Base-by-base conservation (phyloP, 30 jellyfish, hydroid and myxozoan genomes). In the Nemopilema nomurai region DNA sequence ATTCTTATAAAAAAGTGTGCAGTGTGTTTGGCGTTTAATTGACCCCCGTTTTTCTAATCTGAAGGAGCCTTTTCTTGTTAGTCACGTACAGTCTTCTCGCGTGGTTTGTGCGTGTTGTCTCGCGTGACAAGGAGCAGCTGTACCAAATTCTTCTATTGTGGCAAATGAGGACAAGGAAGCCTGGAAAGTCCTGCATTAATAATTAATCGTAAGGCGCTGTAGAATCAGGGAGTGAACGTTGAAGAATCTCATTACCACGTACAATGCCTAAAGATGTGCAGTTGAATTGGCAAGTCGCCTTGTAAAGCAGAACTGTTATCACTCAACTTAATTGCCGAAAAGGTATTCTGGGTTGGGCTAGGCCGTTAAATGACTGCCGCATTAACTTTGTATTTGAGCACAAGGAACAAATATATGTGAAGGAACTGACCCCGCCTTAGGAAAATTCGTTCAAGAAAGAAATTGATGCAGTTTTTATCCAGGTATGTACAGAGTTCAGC, bases 61-160 rank as follows among this genome's bases (percentile, higher is more conserved):
- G n/a, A n/a, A n/a, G n/a, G n/a, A n/a, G n/a, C n/a, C n/a, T n/a
- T n/a, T n/a, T n/a, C n/a, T n/a, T n/a, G n/a, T n/a, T n/a, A n/a
- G n/a, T n/a, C n/a, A n/a, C n/a, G 7, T 26, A 8, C 76, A 20
- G 21, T 32, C 0, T 19, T 9, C n/a, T 23, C n/a, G 51, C 76
- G 18, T 67, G 76, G 20, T 67, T 29, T 67, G 76, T 22, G 57
- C 57, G 57, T 41, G 9, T n/a, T n/a, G n/a, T 62, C 69, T 19
- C 62, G 51, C 63, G 86, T 75, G 86, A 49, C 18, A 53, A 31
- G 86, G 76, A 76, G 86, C 86, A 76, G 86, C 86, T 76, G 86
- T 28, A 76, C 53, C 24, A 67, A 28, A 23, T n/a, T 32, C 20
- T 22, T 67, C 51, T 32, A 67, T 19, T 0, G 51, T 7, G 33